Evolutionary conservation across 2,797 vertebrate genomes (phyloP).

Genomic region (Buceros bicornis): DNA sequence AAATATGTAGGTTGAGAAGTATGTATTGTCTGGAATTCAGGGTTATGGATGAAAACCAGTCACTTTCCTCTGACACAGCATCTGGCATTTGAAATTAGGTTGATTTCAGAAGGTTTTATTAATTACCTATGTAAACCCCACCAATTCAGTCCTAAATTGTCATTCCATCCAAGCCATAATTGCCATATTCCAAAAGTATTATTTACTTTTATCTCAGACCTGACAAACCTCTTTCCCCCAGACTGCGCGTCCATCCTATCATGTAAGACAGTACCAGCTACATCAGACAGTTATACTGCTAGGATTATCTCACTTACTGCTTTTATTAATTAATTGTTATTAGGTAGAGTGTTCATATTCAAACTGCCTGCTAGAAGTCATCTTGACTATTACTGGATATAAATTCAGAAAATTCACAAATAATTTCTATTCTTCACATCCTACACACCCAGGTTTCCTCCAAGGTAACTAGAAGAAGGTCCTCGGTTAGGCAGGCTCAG

Average conservation of each 20-base stretch:
- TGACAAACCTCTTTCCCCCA: neutral
- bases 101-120: neutral
- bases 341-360: neutral
- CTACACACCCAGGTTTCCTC: neutral
- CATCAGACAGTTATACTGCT: neutral
- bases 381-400: neutral
- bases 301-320: neutral
- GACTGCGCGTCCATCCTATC: neutral
- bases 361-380: neutral
- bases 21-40: neutral
- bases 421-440: neutral
- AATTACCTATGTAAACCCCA: neutral
- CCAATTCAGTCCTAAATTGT: neutral
- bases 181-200: neutral
- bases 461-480: neutral
- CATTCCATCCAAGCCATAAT: neutral
- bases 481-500: neutral
- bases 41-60: neutral
- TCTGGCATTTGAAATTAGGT: neutral
- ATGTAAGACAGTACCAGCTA: neutral
- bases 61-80: neutral
- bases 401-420: neutral
- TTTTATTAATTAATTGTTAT: neutral
- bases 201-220: neutral
- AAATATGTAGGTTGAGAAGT: neutral